Percentiles rank a stretch among this genome's conserved stretches.
Evolutionary conservation across 1,140 invertebrate species (phyloP).

Genomic region (Eriocheir sinensis): DNA sequence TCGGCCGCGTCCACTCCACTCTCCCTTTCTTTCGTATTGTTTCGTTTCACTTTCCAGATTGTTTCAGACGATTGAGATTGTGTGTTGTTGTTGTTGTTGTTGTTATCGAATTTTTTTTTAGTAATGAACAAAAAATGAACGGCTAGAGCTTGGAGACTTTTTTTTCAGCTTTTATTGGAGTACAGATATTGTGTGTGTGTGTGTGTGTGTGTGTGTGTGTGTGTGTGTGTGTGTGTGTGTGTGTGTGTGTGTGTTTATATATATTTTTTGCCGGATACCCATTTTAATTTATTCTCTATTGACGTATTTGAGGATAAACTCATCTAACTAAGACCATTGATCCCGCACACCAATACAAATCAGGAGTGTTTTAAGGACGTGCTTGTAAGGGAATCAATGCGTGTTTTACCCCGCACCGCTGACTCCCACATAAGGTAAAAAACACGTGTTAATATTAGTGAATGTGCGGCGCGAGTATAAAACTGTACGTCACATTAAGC

Average conservation of each 20-base stretch:
- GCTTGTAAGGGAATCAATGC: background rate
- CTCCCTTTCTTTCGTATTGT: background rate
- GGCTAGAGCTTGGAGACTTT: background rate
- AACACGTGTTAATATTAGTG: background rate
- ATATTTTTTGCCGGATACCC: background rate
- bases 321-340: slow-evolving; percentile 17
- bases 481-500: background rate
- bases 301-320: background rate
- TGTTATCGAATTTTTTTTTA: background rate
- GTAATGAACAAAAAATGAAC: background rate
- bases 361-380: background rate
- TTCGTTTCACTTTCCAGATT: background rate
- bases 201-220: background rate
- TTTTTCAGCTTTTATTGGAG: background rate
- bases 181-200: background rate
- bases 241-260: too few species aligned
- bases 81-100: background rate
- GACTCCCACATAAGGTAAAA: background rate
- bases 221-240: too few species aligned
- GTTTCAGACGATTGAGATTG: slow-evolving; percentile 2
- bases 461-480: background rate
- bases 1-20: background rate
- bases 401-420: background rate
- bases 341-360: background rate
- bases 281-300: background rate